phyloP scores from a whole-genome alignment of 35 echinoderm and acorn worm species.

The Hemicentrotus pulcherrimus region DNA sequence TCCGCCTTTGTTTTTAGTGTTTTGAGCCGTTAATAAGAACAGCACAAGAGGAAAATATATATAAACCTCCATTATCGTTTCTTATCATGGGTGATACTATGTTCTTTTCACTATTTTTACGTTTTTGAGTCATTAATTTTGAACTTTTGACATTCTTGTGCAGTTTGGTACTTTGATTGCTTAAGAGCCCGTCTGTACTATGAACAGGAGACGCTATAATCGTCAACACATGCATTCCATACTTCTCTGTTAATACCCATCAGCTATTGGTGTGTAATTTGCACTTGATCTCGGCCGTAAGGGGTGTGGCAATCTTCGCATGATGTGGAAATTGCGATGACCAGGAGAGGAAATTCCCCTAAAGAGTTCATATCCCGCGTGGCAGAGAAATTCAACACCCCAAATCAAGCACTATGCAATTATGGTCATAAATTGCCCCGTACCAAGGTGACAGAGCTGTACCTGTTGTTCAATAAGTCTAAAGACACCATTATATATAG shows the following conservation, averaged over 20 bases:
- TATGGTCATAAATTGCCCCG: not conserved
- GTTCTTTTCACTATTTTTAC: no score
- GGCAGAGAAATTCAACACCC: not conserved
- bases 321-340: not conserved
- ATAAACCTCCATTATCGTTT: no score
- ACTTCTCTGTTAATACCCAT: not conserved
- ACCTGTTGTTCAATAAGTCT: not conserved
- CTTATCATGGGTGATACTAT: no score
- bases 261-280: not conserved
- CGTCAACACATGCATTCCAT: not conserved
- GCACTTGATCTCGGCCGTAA: not conserved
- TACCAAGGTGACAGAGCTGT: not conserved
- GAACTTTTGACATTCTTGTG: no score
- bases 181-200: no score
- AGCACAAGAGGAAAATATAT: no score
- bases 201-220: not conserved
- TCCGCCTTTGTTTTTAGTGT: no score
- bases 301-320: not conserved
- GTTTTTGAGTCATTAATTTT: no score
- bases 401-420: not conserved
- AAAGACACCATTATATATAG: not conserved
- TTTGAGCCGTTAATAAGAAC: no score
- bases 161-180: no score
- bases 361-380: not conserved
- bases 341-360: not conserved